Evolutionary conservation across 1,140 invertebrate species (phyloP).

Genomic region (Eumeta japonica): DNA sequence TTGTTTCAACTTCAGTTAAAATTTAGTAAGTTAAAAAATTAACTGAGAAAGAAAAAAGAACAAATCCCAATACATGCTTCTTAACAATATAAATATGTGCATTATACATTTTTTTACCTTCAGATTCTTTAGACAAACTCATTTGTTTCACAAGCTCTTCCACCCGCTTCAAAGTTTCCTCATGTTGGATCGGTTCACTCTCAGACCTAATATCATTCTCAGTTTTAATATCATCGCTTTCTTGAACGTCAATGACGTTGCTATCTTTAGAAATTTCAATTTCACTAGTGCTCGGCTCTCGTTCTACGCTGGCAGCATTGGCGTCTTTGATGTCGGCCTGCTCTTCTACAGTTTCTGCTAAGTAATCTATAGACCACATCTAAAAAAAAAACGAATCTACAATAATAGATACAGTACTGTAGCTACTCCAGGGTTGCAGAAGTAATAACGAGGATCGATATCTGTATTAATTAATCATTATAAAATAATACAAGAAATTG

Average conservation of each 20-base stretch:
- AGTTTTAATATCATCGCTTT: conserved; percentile 23
- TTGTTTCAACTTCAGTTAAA: too few relatives aligned
- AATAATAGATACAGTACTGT: neutral
- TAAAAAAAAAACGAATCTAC: conserved; percentile 33
- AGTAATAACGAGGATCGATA: too few relatives aligned
- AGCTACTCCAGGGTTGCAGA: too few relatives aligned
- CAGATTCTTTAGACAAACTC: conserved; percentile 70
- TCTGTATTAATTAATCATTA: too few relatives aligned
- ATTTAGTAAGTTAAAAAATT: too few relatives aligned
- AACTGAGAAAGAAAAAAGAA: too few relatives aligned
- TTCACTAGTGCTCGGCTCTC: conserved; percentile 37
- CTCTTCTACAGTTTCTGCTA: conserved; percentile 72
- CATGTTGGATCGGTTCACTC: conserved; percentile 22
- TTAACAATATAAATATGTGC: too few relatives aligned
- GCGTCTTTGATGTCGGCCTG: conserved; percentile 24
- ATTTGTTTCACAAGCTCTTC: conserved; percentile 78
- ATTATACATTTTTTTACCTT: too few relatives aligned
- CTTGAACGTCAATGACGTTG: conserved; percentile 19
- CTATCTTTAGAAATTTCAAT: conserved; percentile 45
- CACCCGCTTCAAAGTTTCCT: conserved; percentile 55
- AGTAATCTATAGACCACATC: conserved; percentile 93
- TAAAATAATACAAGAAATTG: conserved; percentile 4
- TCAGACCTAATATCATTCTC: conserved; percentile 17
- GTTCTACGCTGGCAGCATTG: conserved; percentile 39
- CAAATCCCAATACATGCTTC: too few relatives aligned